Evolutionary conservation across 2,888 invertebrate species (phyloP).

Genomic region (Ormyrus labotus): DNA sequence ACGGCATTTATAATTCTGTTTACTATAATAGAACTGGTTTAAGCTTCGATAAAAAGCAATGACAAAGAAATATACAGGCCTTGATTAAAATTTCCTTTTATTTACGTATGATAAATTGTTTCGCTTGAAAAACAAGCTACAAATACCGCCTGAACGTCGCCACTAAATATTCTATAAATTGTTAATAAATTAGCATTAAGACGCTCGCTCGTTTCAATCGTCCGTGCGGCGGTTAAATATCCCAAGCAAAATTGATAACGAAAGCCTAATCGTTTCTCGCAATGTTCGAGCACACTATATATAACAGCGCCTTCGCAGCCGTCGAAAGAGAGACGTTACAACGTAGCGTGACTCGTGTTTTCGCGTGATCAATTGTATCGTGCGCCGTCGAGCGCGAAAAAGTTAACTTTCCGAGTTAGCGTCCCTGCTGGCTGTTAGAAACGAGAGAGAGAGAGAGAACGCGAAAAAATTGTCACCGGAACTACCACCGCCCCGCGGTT

Average conservation of each 20-base stretch:
- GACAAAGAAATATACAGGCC: no score
- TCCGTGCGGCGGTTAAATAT: no score
- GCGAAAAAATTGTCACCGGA: background rate
- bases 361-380: conserved; percentile 42
- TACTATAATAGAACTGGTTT: no score
- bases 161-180: no score
- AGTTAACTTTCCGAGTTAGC: conserved; percentile 41
- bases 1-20: no score
- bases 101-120: no score
- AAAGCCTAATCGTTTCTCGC: conserved; percentile 48
- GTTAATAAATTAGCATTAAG: no score
- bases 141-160: no score
- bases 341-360: conserved; percentile 41
- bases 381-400: conserved; percentile 27
- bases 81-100: no score
- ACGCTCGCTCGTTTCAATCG: no score
- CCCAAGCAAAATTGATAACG: conserved; percentile 46
- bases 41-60: no score
- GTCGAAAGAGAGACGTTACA: background rate
- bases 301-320: background rate
- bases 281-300: background rate
- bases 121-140: no score
- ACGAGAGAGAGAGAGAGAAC: background rate
- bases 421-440: background rate
- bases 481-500: background rate